Evolutionary conservation across 2,113 vertebrate genomes (phyloP).

Genomic region (Phyllopteryx taeniolatus): DNA sequence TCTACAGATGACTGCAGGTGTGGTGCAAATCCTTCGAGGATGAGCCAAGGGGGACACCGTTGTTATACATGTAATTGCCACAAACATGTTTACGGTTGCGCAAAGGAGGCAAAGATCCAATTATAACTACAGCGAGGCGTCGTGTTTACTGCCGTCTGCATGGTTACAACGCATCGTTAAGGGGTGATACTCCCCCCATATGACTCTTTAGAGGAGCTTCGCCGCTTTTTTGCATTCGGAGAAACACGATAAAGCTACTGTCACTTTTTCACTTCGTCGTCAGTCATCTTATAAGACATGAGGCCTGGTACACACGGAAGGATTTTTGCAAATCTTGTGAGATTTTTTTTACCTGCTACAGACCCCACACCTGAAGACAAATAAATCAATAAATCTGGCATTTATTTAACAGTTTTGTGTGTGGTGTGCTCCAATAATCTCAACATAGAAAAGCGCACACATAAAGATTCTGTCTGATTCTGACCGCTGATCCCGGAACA

Average conservation of each 20-base stretch:
- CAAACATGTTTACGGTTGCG: conserved; percentile 57
- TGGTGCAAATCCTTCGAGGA: conserved; percentile 53
- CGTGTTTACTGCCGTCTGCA: conserved; percentile 16
- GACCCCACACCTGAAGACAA: too few species aligned
- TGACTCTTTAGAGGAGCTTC: conserved; percentile 19
- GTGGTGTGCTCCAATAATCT: too few species aligned
- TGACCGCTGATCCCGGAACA: too few species aligned
- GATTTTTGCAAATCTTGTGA: too few species aligned
- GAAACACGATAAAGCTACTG: background rate
- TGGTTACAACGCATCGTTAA: conserved; percentile 18
- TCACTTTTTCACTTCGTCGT: background rate
- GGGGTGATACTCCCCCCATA: conserved; percentile 5
- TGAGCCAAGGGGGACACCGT: conserved; percentile 30
- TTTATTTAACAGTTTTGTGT: too few species aligned
- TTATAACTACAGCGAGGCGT: conserved; percentile 31
- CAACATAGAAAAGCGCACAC: too few species aligned
- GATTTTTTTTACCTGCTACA: too few species aligned
- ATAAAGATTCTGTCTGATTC: too few species aligned
- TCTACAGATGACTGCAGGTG: conserved; percentile 59
- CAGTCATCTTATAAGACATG: too few species aligned
- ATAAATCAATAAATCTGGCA: too few species aligned
- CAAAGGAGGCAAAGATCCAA: conserved; percentile 19
- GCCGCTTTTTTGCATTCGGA: conserved; percentile 7
- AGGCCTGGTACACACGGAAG: too few species aligned
- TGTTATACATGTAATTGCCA: conserved; percentile 46